Conservation (phyloP, 2,888 invertebrate species). For the Heliconius ethilla region DNA sequence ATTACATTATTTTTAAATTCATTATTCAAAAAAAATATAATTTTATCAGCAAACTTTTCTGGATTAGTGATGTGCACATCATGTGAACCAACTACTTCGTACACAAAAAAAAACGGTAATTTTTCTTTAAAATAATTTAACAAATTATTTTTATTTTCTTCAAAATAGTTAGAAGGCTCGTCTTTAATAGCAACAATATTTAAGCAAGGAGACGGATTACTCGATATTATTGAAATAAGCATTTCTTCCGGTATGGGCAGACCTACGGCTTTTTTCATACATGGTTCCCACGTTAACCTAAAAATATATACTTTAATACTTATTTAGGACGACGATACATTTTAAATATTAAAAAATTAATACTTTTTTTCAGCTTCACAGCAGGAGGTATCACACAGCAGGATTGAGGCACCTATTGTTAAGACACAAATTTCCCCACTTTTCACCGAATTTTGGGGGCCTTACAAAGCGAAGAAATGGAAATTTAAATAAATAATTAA, state of each 20-base stretch:
- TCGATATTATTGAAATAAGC: slow-evolving; percentile 20
- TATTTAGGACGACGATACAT: too few species aligned
- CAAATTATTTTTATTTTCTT: slow-evolving; percentile 49
- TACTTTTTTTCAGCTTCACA: too few species aligned
- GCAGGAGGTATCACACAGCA: too few species aligned
- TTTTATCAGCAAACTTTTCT: slow-evolving; percentile 65
- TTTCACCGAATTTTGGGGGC: too few species aligned
- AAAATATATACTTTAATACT: too few species aligned
- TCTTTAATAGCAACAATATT: slow-evolving; percentile 50
- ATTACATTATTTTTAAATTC: slow-evolving; percentile 35
- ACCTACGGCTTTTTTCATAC: slow-evolving; percentile 55
- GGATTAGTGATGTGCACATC: slow-evolving; percentile 82
- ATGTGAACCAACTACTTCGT: slow-evolving; percentile 77
- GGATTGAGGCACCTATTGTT: too few species aligned
- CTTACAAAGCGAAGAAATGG: too few species aligned
- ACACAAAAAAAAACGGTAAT: slow-evolving; percentile 49
- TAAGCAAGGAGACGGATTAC: slow-evolving; percentile 54
- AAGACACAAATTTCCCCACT: too few species aligned
- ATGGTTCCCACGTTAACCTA: slow-evolving; percentile 63
- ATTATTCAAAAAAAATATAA: slow-evolving; percentile 61
- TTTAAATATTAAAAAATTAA: too few species aligned
- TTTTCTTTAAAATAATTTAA: slow-evolving; percentile 51
- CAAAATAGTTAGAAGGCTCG: slow-evolving; percentile 38
- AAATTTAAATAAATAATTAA: too few species aligned
- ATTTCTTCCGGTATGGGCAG: slow-evolving; percentile 55